phyloP scores from a whole-genome alignment of 2,797 vertebrate species.

The Danio kyathit region DNA sequence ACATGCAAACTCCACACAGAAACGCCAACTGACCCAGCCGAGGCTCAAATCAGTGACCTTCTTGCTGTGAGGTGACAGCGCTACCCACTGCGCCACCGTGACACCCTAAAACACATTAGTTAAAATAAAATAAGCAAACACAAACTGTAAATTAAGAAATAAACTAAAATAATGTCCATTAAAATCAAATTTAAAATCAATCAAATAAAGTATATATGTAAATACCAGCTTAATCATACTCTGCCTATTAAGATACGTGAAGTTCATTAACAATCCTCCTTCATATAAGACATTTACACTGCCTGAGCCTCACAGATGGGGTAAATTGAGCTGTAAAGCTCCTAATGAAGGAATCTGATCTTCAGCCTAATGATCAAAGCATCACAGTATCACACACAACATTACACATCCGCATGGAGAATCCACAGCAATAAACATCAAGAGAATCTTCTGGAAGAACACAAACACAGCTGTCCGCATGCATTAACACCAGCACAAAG shows the following conservation, averaged over 20 bases:
- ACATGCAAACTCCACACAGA: no score
- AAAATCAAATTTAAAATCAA: no score
- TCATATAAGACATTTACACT: not conserved
- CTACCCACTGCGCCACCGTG: no score
- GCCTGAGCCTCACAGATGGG: not conserved
- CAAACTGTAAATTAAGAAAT: no score
- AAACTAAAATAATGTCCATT: not conserved
- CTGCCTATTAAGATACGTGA: not conserved
- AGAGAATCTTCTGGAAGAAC: not conserved
- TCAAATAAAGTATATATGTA: no score
- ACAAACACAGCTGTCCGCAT: not conserved
- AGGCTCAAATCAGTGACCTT: no score
- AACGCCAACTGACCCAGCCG: no score
- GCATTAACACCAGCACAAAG: no score
- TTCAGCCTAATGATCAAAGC: not conserved
- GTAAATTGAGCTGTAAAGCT: not conserved
- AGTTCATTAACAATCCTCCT: not conserved
- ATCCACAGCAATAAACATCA: not conserved
- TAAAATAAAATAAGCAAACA: no score
- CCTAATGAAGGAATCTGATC: conserved; percentile 15
- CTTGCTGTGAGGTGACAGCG: no score
- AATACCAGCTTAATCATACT: no score
- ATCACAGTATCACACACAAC: conserved; percentile 21
- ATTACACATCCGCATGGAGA: conserved; percentile 10
- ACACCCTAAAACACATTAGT: no score